A percentile compares a stretch with the other conserved stretches of the same genome.
Evolutionary conservation across 2,113 vertebrate species (phyloP).

Genomic region (Ovis aries): DNA sequence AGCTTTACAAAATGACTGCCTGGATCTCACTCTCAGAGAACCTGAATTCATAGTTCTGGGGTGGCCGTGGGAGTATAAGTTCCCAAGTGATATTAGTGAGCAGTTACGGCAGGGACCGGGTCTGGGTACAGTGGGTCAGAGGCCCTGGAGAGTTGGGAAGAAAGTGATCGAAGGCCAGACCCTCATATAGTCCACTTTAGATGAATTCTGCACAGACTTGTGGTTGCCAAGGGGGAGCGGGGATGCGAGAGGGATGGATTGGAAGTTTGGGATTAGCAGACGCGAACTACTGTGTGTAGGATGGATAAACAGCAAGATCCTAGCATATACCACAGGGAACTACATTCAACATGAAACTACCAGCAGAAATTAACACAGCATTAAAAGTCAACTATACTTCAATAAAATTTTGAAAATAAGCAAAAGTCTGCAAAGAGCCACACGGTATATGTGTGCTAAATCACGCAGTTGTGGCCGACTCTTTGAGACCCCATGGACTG

Average conservation of each 20-base stretch:
- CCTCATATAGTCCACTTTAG: background rate
- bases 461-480: background rate
- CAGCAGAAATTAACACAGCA: background rate
- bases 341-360: background rate
- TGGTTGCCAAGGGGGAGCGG: background rate
- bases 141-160: background rate
- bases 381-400: background rate
- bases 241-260: fast-evolving
- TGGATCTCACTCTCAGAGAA: background rate
- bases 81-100: background rate
- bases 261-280: background rate
- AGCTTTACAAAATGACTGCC: background rate
- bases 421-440: background rate
- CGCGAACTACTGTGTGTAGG: fast-evolving
- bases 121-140: background rate
- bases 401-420: background rate
- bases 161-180: background rate
- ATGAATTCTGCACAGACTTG: no score
- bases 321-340: background rate
- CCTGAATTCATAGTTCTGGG: background rate
- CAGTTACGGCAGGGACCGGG: background rate
- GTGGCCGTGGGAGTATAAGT: background rate
- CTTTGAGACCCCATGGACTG: background rate
- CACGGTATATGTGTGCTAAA: background rate
- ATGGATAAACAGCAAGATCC: background rate